phyloP scores from a whole-genome alignment of 2,888 invertebrate species.

The Temnothorax ravouxi region DNA sequence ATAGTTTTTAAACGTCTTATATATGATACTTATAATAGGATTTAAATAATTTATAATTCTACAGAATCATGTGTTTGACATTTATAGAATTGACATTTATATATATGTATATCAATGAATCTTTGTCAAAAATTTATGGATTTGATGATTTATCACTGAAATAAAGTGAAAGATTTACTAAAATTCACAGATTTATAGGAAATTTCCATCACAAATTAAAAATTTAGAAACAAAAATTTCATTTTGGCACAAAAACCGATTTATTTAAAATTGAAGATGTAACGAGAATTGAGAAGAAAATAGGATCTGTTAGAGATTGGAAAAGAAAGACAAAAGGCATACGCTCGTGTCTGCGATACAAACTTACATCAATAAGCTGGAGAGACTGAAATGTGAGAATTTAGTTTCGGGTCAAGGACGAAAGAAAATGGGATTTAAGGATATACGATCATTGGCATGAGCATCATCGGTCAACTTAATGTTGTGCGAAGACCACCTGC shows the following conservation, averaged over 20 bases:
- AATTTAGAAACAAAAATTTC: not conserved
- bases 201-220: conserved; percentile 1
- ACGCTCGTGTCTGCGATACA: not conserved
- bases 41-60: conserved; percentile 1
- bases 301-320: not conserved
- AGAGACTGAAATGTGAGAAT: not conserved
- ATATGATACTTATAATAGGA: not conserved
- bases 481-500: conserved; percentile 40
- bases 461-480: not conserved
- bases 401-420: not conserved
- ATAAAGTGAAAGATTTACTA: not conserved
- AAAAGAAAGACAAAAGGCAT: not conserved
- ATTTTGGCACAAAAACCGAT: not conserved
- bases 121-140: not conserved
- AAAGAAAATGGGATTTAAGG: conserved; percentile 14
- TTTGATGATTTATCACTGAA: not conserved
- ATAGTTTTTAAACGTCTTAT: not conserved
- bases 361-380: not conserved
- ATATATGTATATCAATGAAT: not conserved
- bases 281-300: not conserved
- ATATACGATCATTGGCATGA: not conserved
- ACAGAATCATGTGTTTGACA: not conserved
- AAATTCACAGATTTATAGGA: not conserved
- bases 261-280: not conserved
- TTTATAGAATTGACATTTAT: not conserved